These are phyloP conservation scores for Smutsia gigantea DNA, from an alignment of 2,797 vertebrate genomes.

Conservation along the genomic window DNA sequence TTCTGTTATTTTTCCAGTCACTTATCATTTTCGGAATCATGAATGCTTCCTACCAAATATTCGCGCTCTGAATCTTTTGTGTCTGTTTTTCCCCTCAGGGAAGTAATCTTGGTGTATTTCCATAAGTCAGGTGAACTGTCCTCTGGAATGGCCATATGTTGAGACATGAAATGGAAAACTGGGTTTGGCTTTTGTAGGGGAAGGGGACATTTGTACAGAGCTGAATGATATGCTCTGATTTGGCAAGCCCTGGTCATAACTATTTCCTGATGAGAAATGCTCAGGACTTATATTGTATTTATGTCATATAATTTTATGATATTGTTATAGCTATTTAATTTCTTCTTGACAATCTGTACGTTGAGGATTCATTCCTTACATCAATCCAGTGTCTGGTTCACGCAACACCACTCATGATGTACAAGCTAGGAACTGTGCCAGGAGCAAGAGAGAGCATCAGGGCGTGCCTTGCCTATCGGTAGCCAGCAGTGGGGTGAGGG, in stretches of 20 bases:
- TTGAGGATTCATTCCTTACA: not conserved
- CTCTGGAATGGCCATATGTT: not conserved
- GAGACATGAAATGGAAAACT: not conserved
- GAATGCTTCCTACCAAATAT: not conserved
- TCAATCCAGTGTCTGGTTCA: not conserved
- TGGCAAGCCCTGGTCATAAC: not conserved
- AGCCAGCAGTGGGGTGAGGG: not conserved
- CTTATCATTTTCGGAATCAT: not conserved
- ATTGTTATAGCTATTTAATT: not conserved
- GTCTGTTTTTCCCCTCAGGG: not conserved
- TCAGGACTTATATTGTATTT: not conserved
- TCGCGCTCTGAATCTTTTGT: not conserved
- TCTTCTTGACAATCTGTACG: not conserved
- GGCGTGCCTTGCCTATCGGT: rapidly evolving
- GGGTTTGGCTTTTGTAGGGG: not conserved
- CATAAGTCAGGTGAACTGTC: not conserved
- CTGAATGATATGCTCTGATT: not conserved
- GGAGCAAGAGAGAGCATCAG: not conserved
- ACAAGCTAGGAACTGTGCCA: not conserved
- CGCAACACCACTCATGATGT: not conserved
- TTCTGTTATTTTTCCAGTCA: not conserved
- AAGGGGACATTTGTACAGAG: not conserved
- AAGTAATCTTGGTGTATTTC: not conserved
- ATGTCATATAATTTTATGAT: not conserved
- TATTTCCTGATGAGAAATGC: not conserved